Evolutionary conservation across 2,888 invertebrate species (phyloP).

Genomic region (Lasioglossum leucozonium): DNA sequence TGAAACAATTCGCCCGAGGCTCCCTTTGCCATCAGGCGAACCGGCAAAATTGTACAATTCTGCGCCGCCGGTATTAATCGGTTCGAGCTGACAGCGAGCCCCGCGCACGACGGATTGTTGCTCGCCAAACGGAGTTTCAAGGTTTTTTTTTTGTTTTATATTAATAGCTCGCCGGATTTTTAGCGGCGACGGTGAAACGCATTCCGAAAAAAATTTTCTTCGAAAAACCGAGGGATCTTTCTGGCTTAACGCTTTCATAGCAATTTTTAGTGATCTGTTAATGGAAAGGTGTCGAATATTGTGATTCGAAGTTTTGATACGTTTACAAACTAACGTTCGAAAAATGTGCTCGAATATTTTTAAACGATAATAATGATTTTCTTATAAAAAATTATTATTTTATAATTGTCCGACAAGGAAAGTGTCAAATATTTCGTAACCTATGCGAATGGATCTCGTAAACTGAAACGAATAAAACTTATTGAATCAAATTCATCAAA

Average conservation of each 20-base stretch:
- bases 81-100: background rate
- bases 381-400: too few species aligned
- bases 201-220: background rate
- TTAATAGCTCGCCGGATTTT: background rate
- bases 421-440: background rate
- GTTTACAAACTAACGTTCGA: background rate
- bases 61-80: constrained; percentile 8
- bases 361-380: background rate
- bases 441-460: background rate
- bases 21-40: constrained; percentile 17
- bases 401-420: background rate
- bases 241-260: background rate
- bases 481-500: background rate
- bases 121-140: background rate
- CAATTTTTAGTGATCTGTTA: background rate
- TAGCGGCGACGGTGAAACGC: background rate
- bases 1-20: constrained; percentile 25
- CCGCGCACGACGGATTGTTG: background rate
- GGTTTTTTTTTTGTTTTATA: background rate
- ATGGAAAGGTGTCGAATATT: background rate
- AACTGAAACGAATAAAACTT: background rate
- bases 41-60: constrained; percentile 14
- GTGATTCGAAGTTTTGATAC: background rate
- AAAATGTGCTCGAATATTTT: background rate
- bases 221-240: background rate